Evolutionary conservation across 2,113 vertebrate genomes (phyloP).

Genomic region (human): GRCh38 chr3:62204001-62204500

Average conservation of each 20-base stretch:
- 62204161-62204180: background rate
- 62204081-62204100: rapidly evolving
- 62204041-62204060: background rate
- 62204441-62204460: background rate
- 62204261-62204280: background rate
- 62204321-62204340: background rate
- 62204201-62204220: background rate
- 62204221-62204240: background rate
- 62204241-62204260: background rate
- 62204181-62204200: background rate
- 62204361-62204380: background rate
- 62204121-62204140: background rate
- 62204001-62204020: background rate
- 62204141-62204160: background rate
- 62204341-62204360: background rate
- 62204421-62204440: rapidly evolving
- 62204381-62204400: background rate
- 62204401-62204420: no score
- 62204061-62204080: rapidly evolving
- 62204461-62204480: no score
- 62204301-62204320: background rate
- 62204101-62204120: background rate
- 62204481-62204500: background rate
- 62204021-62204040: rapidly evolving
- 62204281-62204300: background rate